Conservation (phyloP, 2,888 invertebrate species). For the Malthinus flaveolus region DNA sequence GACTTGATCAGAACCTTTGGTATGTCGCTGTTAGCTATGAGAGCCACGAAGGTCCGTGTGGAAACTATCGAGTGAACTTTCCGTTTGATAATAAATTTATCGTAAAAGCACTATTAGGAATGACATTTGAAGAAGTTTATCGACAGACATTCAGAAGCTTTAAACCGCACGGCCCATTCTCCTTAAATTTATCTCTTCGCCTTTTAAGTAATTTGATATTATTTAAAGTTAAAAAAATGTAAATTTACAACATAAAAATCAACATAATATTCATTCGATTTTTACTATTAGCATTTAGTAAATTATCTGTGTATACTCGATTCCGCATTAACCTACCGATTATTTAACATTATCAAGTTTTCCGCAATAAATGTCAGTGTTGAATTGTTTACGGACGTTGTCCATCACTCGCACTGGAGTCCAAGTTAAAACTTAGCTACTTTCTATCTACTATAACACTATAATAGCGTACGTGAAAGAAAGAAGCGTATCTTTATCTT, state of each 20-base stretch:
- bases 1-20: no score
- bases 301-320: conserved; percentile 28
- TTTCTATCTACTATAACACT: conserved; percentile 38
- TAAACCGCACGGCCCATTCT: no score
- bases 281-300: conserved; percentile 11
- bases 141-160: no score
- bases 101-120: no score
- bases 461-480: neutral
- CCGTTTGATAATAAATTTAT: no score
- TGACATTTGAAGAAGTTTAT: no score
- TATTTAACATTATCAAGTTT: conserved; percentile 46
- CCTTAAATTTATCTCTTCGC: neutral
- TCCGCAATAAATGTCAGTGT: conserved; percentile 46
- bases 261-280: conserved; percentile 7
- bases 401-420: conserved; percentile 37
- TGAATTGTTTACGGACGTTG: conserved; percentile 44
- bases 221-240: conserved; percentile 7
- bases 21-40: no score
- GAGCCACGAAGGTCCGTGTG: no score
- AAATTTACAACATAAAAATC: conserved; percentile 7
- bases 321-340: conserved; percentile 44
- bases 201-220: conserved; percentile 5
- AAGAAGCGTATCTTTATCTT: conserved; percentile 39
- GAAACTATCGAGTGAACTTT: no score
- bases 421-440: conserved; percentile 34